Evolutionary conservation across 2,113 vertebrate genomes (phyloP).

Genomic region (Brachypodius melanocephalos): DNA sequence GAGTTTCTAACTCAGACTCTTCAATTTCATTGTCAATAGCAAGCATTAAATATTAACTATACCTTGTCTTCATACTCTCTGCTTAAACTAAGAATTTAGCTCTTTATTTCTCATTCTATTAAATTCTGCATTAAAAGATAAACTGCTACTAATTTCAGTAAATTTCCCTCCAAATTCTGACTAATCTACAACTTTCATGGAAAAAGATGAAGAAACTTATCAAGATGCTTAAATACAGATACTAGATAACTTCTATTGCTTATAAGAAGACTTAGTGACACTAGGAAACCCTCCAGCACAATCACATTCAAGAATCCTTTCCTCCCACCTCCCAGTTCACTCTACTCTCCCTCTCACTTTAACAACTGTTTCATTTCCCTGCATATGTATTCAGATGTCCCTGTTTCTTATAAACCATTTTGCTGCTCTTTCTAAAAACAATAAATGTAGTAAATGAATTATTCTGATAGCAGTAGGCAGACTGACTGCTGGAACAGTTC

Average conservation of each 20-base stretch:
- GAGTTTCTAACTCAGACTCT: background rate
- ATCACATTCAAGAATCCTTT: background rate
- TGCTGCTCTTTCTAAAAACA: background rate
- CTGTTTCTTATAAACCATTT: background rate
- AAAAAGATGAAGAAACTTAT: background rate
- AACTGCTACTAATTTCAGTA: background rate
- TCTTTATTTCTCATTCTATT: background rate
- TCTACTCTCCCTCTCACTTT: background rate
- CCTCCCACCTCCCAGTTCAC: background rate
- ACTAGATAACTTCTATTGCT: background rate
- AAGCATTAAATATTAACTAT: background rate
- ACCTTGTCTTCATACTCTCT: background rate
- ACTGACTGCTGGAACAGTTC: background rate
- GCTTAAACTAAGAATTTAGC: background rate
- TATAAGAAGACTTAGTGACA: background rate
- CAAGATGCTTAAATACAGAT: background rate
- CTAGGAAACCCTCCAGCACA: background rate
- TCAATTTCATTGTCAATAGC: background rate
- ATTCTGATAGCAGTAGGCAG: background rate
- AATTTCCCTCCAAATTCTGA: background rate
- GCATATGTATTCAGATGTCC: background rate
- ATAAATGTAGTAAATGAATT: conserved; percentile 3
- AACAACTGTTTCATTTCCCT: background rate
- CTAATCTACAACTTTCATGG: background rate
- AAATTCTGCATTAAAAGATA: background rate